These are phyloP conservation scores for Coenonympha glycerion DNA, from an alignment of 2,888 invertebrate genomes.

Conservation along the genomic window DNA sequence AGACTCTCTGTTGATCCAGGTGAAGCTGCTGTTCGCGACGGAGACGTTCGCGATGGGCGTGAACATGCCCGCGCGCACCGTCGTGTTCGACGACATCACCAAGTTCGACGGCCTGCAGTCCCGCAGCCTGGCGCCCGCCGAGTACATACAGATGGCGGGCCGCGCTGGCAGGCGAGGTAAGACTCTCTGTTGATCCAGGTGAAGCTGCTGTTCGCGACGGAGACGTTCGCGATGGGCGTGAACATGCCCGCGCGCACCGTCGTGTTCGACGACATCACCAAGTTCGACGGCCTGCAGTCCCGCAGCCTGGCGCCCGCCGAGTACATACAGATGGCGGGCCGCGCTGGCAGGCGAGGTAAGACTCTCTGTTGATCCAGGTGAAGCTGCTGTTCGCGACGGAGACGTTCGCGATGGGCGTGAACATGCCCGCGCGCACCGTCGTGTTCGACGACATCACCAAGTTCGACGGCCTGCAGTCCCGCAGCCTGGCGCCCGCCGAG, in stretches of 20 bases:
- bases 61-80: slow-evolving; percentile 99
- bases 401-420: slow-evolving; percentile 99
- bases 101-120: slow-evolving; percentile 93
- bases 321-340: slow-evolving; percentile 98
- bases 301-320: slow-evolving; percentile 91
- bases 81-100: slow-evolving; percentile 92
- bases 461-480: slow-evolving; percentile 88
- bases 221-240: slow-evolving; percentile 99
- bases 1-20: slow-evolving; percentile 38
- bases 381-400: slow-evolving; percentile 94
- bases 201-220: slow-evolving; percentile 92
- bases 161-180: slow-evolving; percentile 93
- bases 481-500: slow-evolving; percentile 91
- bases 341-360: slow-evolving; percentile 94
- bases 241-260: slow-evolving; percentile 99
- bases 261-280: slow-evolving; percentile 93
- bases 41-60: slow-evolving; percentile 99
- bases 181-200: slow-evolving; percentile 42
- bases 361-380: slow-evolving; percentile 54
- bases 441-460: slow-evolving; percentile 96
- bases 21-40: slow-evolving; percentile 95
- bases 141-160: slow-evolving; percentile 99
- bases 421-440: slow-evolving; percentile 99
- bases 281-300: slow-evolving; percentile 90
- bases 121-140: slow-evolving; percentile 89